Percentiles rank a stretch among this genome's conserved stretches.
These are phyloP conservation scores for Clarias batrachus DNA, from an alignment of 2,113 vertebrate genomes.

Conservation along the genomic window DNA sequence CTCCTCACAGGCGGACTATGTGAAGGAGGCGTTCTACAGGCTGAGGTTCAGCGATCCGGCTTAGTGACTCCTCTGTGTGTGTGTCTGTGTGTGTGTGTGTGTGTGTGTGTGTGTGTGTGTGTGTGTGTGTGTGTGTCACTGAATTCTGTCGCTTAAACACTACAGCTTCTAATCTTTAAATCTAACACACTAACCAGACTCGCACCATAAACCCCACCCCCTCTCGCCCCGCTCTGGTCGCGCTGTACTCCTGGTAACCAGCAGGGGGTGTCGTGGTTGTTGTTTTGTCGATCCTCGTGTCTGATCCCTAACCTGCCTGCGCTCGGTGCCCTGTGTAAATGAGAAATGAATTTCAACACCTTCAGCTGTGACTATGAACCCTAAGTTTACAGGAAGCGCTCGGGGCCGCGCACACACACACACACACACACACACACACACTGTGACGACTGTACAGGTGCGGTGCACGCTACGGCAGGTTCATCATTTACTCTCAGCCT, in stretches of 20 bases:
- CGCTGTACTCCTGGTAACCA: no score
- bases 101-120: not conserved
- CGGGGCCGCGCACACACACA: not conserved
- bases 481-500: no score
- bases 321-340: not conserved
- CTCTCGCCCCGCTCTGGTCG: not conserved
- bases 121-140: not conserved
- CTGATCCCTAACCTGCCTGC: not conserved
- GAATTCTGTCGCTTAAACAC: not conserved
- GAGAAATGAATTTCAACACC: not conserved
- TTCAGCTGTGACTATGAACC: not conserved
- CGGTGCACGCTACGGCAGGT: no score
- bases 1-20: slow-evolving; percentile 60
- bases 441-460: not conserved
- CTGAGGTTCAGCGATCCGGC: slow-evolving; percentile 79
- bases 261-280: not conserved
- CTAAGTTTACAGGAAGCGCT: not conserved
- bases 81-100: not conserved
- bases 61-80: not conserved
- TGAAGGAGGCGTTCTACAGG: slow-evolving; percentile 78
- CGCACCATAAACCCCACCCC: not conserved
- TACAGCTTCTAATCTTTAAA: not conserved
- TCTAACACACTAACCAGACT: not conserved
- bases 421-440: no score
- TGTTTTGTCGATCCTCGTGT: not conserved